phyloP scores from a whole-genome alignment of 1,140 invertebrate species.

The Achroia grisella region DNA sequence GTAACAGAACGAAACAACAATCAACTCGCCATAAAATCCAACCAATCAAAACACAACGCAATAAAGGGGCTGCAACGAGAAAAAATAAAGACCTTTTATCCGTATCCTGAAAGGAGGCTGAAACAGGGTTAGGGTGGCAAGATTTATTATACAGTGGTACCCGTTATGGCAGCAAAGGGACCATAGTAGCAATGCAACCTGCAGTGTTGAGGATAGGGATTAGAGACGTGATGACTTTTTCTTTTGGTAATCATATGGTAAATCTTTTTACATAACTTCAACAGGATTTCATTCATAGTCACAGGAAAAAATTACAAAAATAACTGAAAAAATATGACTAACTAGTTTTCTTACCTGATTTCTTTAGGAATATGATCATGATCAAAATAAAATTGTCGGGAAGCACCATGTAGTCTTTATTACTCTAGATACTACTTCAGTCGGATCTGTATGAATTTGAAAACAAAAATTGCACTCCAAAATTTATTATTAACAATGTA shows the following conservation, averaged over 20 bases:
- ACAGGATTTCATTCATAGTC: too few relatives aligned
- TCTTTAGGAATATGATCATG: too few relatives aligned
- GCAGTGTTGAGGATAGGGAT: conserved; percentile 14
- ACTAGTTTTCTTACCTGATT: too few relatives aligned
- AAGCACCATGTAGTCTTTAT: too few relatives aligned
- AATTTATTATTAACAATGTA: too few relatives aligned
- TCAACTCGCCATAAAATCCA: conserved; percentile 38
- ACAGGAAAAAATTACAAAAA: too few relatives aligned
- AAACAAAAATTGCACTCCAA: too few relatives aligned
- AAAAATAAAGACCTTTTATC: conserved; percentile 68
- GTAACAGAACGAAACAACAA: conserved; percentile 8
- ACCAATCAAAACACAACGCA: conserved; percentile 52
- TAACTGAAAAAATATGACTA: too few relatives aligned
- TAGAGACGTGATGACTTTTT: too few relatives aligned
- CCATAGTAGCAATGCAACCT: conserved; percentile 43
- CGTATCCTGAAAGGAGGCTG: conserved; percentile 46
- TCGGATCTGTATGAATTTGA: too few relatives aligned
- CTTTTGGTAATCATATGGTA: neutral
- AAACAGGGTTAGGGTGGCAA: conserved; percentile 43
- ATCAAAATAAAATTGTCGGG: too few relatives aligned
- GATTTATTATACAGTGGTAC: conserved; percentile 66
- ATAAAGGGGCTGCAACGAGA: conserved; percentile 53
- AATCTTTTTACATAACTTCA: neutral
- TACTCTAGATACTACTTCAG: too few relatives aligned
- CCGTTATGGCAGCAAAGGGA: conserved; percentile 66